Conservation (phyloP, 2,797 vertebrate genomes). For the Amphiprion clarkii region DNA sequence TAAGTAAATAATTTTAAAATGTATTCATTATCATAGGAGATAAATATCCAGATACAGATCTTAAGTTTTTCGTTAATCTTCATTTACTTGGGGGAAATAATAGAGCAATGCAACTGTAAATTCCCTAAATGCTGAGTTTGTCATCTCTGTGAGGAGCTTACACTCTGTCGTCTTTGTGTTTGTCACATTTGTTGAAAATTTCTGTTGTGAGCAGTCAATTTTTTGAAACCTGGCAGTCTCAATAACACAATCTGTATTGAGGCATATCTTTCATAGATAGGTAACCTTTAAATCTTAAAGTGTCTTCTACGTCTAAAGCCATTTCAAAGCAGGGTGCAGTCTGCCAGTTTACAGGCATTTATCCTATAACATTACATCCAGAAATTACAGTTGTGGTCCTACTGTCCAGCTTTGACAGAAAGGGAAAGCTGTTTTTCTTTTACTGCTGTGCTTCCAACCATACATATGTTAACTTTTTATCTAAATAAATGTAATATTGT, state of each 20-base stretch:
- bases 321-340: constrained; percentile 55
- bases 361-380: constrained; percentile 8
- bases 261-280: constrained; percentile 6
- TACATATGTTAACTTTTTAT: constrained; percentile 1
- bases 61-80: constrained; percentile 2
- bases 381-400: constrained; percentile 13
- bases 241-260: constrained; percentile 19
- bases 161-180: background rate
- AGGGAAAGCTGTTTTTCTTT: constrained; percentile 17
- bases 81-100: background rate
- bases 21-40: constrained; percentile 1
- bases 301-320: constrained; percentile 60
- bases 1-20: constrained; percentile 2
- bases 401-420: constrained; percentile 21
- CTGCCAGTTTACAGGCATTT: constrained; percentile 45
- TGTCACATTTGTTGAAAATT: background rate
- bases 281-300: constrained; percentile 28
- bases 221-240: constrained; percentile 32
- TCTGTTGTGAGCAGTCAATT: background rate
- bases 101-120: background rate
- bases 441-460: constrained; percentile 56
- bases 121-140: background rate
- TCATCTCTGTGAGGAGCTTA: background rate
- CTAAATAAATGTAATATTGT: background rate
- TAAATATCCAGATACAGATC: background rate